Percentiles rank a stretch among this genome's conserved stretches.
Conservation (phyloP, 2,888 invertebrate species). For the Ditula angustiorana region DNA sequence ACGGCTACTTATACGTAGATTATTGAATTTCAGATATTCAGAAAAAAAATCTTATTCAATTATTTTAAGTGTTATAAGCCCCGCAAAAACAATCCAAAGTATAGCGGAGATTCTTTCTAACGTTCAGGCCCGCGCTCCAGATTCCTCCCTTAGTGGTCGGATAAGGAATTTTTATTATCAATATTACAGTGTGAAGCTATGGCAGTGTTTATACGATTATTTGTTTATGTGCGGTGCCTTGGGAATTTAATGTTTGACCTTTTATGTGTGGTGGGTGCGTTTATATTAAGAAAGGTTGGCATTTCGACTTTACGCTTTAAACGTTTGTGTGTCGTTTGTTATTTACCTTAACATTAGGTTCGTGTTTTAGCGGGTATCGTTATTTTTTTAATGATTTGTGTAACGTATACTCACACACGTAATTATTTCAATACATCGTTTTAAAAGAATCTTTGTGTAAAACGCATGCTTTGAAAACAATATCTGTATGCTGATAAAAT, state of each 20-base stretch:
- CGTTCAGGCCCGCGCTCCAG: conserved; percentile 17
- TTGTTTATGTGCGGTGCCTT: conserved; percentile 1
- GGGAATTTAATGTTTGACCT: conserved; percentile 21
- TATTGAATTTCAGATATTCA: background rate
- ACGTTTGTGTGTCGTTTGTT: background rate
- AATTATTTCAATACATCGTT: too few relatives aligned
- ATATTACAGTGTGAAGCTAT: conserved; percentile 37
- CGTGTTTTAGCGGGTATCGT: too few relatives aligned
- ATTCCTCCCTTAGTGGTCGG: conserved; percentile 34
- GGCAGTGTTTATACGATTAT: conserved; percentile 18
- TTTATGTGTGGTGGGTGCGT: background rate
- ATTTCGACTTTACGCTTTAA: background rate
- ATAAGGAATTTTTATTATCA: conserved; percentile 39
- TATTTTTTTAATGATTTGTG: too few relatives aligned
- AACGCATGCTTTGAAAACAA: too few relatives aligned
- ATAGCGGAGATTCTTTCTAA: conserved; percentile 29
- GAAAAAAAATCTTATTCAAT: background rate
- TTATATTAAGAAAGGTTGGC: conserved; percentile 6
- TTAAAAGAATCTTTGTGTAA: too few relatives aligned
- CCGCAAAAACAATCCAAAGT: conserved; percentile 25
- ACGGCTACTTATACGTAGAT: too few relatives aligned
- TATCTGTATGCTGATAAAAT: too few relatives aligned
- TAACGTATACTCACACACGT: too few relatives aligned
- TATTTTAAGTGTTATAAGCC: conserved; percentile 7
- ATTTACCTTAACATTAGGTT: too few relatives aligned